A percentile compares a stretch with the other conserved stretches of the same genome.
These are phyloP conservation scores for Callionymus lyra DNA, from an alignment of 2,113 vertebrate genomes.

Conservation along the genomic window DNA sequence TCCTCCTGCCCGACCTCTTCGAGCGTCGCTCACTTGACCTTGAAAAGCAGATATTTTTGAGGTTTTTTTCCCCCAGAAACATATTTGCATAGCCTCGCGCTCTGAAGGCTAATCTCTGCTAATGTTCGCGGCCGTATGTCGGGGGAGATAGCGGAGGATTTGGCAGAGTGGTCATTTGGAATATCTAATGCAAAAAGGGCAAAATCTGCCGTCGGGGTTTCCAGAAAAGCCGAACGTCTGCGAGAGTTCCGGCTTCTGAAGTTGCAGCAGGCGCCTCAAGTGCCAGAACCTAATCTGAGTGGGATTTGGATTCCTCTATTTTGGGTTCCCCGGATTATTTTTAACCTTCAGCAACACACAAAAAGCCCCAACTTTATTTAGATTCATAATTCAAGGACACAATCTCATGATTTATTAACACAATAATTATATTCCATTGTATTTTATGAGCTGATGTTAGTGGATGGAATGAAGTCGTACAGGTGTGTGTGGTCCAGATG, in stretches of 20 bases:
- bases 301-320: slow-evolving; percentile 19
- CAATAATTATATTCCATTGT: no score
- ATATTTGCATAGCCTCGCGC: slow-evolving; percentile 15
- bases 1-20: slow-evolving; percentile 12
- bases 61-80: slow-evolving; percentile 4
- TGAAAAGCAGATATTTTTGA: slow-evolving; percentile 17
- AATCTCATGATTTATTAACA: no score
- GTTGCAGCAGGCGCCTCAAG: slow-evolving; percentile 8
- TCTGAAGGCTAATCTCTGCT: slow-evolving; percentile 24
- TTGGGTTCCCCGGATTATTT: no score
- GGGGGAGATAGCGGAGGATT: slow-evolving; percentile 25
- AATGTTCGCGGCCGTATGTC: slow-evolving; percentile 30
- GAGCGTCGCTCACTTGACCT: slow-evolving; percentile 16
- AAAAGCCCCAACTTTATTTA: no score
- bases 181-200: slow-evolving; percentile 16
- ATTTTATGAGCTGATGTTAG: no score
- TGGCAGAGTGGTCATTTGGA: slow-evolving; percentile 24
- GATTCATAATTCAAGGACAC: no score
- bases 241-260: slow-evolving; percentile 7
- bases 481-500: no score
- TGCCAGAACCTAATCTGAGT: slow-evolving; percentile 14
- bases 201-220: slow-evolving; percentile 19
- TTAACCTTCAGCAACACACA: no score
- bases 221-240: slow-evolving; percentile 20
- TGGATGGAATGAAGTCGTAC: no score